Percentiles rank a stretch among this genome's conserved stretches.
phyloP scores from a whole-genome alignment of 2,888 invertebrate species.

The Xiphydria camelus region DNA sequence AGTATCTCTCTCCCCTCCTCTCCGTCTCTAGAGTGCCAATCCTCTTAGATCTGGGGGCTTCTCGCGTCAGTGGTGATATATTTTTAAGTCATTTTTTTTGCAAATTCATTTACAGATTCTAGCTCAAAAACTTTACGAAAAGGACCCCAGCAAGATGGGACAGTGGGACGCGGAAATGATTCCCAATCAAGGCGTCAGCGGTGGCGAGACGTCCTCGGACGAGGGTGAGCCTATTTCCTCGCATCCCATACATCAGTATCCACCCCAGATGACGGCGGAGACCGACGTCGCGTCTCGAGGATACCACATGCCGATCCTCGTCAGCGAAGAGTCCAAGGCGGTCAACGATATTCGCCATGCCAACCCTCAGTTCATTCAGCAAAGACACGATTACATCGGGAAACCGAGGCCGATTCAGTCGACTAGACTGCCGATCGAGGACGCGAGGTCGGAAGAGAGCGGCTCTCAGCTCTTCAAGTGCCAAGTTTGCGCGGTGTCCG shows the following conservation, averaged over 20 bases:
- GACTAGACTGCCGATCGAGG: background rate
- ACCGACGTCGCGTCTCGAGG: conserved; percentile 35
- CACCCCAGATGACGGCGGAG: conserved; percentile 23
- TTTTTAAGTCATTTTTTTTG: conserved; percentile 3
- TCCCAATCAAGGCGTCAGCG: conserved; percentile 50
- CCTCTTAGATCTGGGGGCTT: too few relatives aligned
- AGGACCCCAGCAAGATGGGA: conserved; percentile 78
- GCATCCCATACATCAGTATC: conserved; percentile 37
- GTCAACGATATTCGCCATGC: conserved; percentile 28
- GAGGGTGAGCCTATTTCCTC: conserved; percentile 57
- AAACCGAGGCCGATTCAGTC: conserved; percentile 21
- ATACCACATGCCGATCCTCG: conserved; percentile 41
- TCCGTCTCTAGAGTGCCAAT: too few relatives aligned
- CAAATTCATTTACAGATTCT: conserved; percentile 65
- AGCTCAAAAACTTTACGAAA: conserved; percentile 79
- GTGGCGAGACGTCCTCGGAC: conserved; percentile 64
- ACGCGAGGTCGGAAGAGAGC: background rate
- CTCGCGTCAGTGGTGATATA: background rate
- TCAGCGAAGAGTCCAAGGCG: conserved; percentile 34
- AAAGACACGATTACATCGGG: conserved; percentile 22
- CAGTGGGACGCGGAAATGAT: conserved; percentile 62
- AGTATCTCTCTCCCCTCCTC: too few relatives aligned
- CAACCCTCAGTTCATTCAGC: conserved; percentile 32
- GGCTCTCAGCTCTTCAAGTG: conserved; percentile 38
- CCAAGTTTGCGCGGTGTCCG: conserved; percentile 43